These are phyloP conservation scores for Coilia nasus DNA, from an alignment of 2,797 vertebrate genomes.

Conservation along the genomic window DNA sequence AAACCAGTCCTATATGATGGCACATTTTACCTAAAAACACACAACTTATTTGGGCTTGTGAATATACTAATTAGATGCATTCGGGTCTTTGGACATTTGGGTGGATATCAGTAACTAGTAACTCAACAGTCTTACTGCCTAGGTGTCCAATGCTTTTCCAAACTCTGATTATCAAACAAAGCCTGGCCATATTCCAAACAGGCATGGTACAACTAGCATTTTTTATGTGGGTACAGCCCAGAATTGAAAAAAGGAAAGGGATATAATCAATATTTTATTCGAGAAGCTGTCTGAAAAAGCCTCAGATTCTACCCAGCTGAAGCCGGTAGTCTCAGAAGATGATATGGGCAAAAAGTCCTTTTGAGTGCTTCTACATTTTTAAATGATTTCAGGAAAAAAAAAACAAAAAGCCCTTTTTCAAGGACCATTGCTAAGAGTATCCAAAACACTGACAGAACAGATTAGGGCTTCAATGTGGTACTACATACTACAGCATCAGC, in stretches of 20 bases:
- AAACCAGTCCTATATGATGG: not conserved
- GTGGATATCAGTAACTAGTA: not conserved
- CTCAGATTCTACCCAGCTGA: constrained; percentile 46
- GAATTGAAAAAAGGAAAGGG: constrained; percentile 55
- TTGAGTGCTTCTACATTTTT: constrained; percentile 66
- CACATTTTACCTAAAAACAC: not conserved
- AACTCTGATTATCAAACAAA: not conserved
- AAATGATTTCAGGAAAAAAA: constrained; percentile 51
- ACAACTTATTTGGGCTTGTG: not conserved
- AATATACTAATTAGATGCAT: not conserved
- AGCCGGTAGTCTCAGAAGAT: constrained; percentile 49
- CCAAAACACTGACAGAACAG: constrained; percentile 56
- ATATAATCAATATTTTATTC: constrained; percentile 73
- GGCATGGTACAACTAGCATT: constrained; percentile 23
- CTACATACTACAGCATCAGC: not conserved
- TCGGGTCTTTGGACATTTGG: not conserved
- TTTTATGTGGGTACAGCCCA: constrained; percentile 41
- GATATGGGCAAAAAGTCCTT: constrained; percentile 58
- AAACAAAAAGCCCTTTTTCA: constrained; percentile 60
- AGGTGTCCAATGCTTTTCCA: not conserved
- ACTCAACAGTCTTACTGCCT: not conserved
- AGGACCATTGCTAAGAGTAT: constrained; percentile 69
- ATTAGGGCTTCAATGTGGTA: not conserved
- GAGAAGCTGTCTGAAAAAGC: constrained; percentile 53
- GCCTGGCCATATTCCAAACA: no score